A percentile compares a stretch with the other conserved stretches of the same genome.
These are phyloP conservation scores for Amiota mariae DNA, from an alignment of 2,888 invertebrate species.

Conservation along the genomic window DNA sequence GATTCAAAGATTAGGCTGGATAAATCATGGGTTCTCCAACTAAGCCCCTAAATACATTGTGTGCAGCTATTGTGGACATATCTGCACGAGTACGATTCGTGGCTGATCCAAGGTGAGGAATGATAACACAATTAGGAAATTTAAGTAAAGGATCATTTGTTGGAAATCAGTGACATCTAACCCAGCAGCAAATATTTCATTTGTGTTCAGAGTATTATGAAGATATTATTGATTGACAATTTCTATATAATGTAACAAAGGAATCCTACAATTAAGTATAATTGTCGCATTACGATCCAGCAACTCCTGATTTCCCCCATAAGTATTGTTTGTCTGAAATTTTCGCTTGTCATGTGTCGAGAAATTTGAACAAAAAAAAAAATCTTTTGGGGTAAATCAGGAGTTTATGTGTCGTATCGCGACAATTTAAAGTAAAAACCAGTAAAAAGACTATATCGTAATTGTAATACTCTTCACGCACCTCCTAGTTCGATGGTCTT, in stretches of 20 bases:
- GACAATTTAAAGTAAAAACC: no score
- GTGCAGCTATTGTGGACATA: conserved; percentile 85
- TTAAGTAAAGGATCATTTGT: conserved; percentile 83
- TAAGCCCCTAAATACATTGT: conserved; percentile 85
- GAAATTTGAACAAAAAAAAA: no score
- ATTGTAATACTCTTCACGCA: no score
- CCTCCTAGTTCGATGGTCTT: no score
- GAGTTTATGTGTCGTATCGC: no score
- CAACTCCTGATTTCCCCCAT: no score
- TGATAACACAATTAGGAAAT: conserved; percentile 85
- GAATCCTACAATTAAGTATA: no score
- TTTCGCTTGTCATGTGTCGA: no score
- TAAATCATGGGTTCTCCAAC: conserved; percentile 82
- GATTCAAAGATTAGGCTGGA: conserved; percentile 73
- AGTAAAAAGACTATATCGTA: no score
- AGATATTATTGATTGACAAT: conserved; percentile 88
- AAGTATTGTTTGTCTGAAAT: no score
- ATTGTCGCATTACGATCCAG: no score
- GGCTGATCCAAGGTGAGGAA: conserved; percentile 92
- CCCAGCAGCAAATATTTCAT: conserved; percentile 89
- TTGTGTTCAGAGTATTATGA: conserved; percentile 82
- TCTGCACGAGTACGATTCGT: conserved; percentile 82
- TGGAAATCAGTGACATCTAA: conserved; percentile 91
- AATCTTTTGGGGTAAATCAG: no score
- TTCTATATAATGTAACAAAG: conserved; percentile 70